Percentiles rank a stretch among this genome's conserved stretches.
Conservation (phyloP, 2,113 vertebrate genomes). For the Tautogolabrus adspersus region DNA sequence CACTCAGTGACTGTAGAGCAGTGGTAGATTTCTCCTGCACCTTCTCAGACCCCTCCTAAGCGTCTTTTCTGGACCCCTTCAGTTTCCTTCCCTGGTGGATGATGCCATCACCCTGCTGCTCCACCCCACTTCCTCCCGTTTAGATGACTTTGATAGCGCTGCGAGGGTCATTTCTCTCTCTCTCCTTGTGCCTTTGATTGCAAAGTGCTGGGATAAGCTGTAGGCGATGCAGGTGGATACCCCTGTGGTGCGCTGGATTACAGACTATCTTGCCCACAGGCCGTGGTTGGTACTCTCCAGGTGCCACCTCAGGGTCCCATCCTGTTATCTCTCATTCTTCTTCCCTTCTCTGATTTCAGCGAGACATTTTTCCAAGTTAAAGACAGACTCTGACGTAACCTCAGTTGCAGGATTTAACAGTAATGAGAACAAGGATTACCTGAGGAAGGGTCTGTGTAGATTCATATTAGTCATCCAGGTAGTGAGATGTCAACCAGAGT, state of each 20-base stretch:
- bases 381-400: neutral
- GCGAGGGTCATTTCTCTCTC: constrained; percentile 4
- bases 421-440: neutral
- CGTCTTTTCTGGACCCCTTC: neutral
- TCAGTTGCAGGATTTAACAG: neutral
- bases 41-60: neutral
- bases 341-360: constrained; percentile 8
- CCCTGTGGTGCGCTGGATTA: constrained; percentile 32
- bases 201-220: constrained; percentile 11
- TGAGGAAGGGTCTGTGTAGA: neutral
- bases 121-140: constrained; percentile 18
- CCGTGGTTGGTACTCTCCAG: constrained; percentile 4
- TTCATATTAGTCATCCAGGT: constrained; percentile 21
- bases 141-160: constrained; percentile 16
- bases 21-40: constrained; percentile 1
- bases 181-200: constrained; percentile 17
- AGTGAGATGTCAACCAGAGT: constrained; percentile 17
- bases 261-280: constrained; percentile 15
- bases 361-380: neutral
- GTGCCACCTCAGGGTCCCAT: constrained; percentile 13
- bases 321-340: constrained; percentile 31
- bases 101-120: neutral
- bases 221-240: constrained; percentile 36
- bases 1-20: constrained; percentile 11
- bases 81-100: constrained; percentile 8